A percentile compares a stretch with the other conserved stretches of the same genome.
Conservation (phyloP, 2,888 invertebrate genomes). For the Eupithecia insigniata region DNA sequence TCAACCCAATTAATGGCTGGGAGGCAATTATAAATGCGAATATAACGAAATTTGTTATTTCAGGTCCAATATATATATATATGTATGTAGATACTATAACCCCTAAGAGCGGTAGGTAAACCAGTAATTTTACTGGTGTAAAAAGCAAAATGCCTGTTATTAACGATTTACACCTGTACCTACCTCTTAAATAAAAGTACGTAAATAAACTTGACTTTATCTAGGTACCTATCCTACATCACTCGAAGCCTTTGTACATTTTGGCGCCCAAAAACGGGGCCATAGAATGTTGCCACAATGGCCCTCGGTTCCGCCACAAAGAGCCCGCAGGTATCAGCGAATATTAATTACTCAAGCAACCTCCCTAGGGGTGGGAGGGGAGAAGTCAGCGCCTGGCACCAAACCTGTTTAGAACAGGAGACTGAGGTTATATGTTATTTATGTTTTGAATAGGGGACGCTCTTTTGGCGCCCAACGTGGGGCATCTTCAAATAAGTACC, state of each 20-base stretch:
- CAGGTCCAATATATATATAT: too few species aligned
- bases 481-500: background rate
- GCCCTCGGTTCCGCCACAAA: constrained; percentile 25
- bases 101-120: too few species aligned
- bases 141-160: too few species aligned
- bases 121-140: too few species aligned
- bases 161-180: too few species aligned
- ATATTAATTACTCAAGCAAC: constrained; percentile 67
- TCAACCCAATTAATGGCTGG: too few species aligned
- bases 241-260: constrained; percentile 12
- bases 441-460: background rate
- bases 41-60: too few species aligned
- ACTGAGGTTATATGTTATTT: background rate
- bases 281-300: constrained; percentile 11
- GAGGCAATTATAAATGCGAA: too few species aligned
- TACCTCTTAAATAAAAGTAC: background rate
- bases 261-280: constrained; percentile 13
- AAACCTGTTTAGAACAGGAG: constrained; percentile 34
- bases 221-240: background rate
- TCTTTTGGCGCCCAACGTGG: background rate
- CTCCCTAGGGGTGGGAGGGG: constrained; percentile 43
- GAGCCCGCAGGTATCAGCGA: constrained; percentile 45
- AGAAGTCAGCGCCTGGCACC: constrained; percentile 45
- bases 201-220: background rate
- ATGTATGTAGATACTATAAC: too few species aligned